Conservation (phyloP, 1,140 invertebrate species). For the Anoplolepis gracilipes region DNA sequence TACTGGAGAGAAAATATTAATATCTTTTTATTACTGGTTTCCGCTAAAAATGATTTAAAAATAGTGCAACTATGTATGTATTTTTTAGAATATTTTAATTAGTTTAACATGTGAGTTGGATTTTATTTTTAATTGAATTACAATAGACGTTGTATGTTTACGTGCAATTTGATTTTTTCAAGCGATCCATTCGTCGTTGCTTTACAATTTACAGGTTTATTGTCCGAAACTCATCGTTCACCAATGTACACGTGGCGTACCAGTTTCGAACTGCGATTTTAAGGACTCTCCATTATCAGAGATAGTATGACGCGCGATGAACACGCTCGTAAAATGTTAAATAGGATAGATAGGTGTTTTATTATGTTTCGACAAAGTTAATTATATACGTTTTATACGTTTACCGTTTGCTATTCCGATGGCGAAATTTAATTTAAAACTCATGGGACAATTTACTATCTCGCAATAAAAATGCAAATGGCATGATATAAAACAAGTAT, state of each 20-base stretch:
- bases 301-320: constrained; percentile 31
- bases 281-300: constrained; percentile 20
- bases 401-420: constrained; percentile 15
- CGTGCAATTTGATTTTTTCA: neutral
- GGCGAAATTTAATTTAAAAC: constrained; percentile 24
- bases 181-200: neutral
- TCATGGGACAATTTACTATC: neutral
- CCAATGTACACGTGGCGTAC: constrained; percentile 6
- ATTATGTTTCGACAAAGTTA: constrained; percentile 47
- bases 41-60: neutral
- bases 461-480: constrained; percentile 27
- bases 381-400: constrained; percentile 19
- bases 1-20: neutral
- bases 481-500: constrained; percentile 33
- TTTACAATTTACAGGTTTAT: neutral
- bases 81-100: neutral
- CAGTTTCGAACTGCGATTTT: constrained; percentile 38
- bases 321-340: constrained; percentile 51
- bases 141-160: neutral
- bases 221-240: neutral
- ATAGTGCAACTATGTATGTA: neutral
- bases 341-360: constrained; percentile 51
- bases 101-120: neutral
- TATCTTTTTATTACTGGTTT: neutral
- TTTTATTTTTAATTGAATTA: constrained; percentile 20